Base-by-base conservation (phyloP, 2,113 vertebrate genomes). In the Rhinoptilus africanus region DNA sequence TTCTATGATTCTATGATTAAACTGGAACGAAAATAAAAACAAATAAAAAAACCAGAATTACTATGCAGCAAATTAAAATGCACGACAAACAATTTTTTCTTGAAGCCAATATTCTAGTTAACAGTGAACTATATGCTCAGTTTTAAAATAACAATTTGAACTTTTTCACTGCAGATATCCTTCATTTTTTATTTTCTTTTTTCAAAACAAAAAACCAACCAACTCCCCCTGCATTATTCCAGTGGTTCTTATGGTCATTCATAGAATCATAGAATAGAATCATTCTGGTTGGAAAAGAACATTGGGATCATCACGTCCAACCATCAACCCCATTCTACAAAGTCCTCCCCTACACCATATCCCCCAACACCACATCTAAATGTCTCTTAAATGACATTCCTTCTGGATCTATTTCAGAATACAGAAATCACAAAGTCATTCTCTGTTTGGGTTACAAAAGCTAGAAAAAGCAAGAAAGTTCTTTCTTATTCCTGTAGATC, bases 171-270 rank as follows among this genome's bases (percentile, higher is more conserved):
- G 16, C 14, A 22, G n/a, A 60, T 32, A 59, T 16, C 35, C 27
- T 64, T 69, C 13, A 13, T 5, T 7, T 39, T 22, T 28, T 67
- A 12, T 59, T n/a, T 37, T 34, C 37, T 47, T 4, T n/a, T 64
- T 63, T 48, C 34, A 59, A 77, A 60, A 53, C 8, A 22, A 59
- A 85, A 41, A 66, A 48, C 20, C n/a, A 60, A 15, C 0, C 6
- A 67, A 43, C 2, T 0, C 0, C 0, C 5, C 39, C 3, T 19
- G 5, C 22, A 27, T 53, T 48, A 84, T 34, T 79, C 19, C 12
- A 39, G 4, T 84, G 6, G 6, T 45, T 85, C 12, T 71, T 62
- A 54, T 3, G 12, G 10, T 41, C 19, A 39, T 84, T 39, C 39
- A 39, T 39, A 39, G 39, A 39, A 39, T 39, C 39, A 39, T 39